These are phyloP conservation scores for Dicyrtomina minuta DNA, from an alignment of 2,888 invertebrate species.

Conservation along the genomic window DNA sequence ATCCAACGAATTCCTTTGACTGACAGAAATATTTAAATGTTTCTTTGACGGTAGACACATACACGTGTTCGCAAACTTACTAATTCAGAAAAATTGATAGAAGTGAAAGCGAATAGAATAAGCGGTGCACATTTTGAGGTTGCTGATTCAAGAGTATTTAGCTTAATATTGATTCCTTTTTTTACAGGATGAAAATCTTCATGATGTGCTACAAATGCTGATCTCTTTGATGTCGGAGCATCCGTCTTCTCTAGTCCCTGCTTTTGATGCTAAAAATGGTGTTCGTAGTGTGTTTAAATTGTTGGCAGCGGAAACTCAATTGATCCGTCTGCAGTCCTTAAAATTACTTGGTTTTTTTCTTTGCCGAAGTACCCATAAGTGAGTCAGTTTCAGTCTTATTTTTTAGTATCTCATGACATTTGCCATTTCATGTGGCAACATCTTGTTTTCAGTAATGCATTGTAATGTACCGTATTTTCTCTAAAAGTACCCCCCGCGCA, in stretches of 20 bases:
- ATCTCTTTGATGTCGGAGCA: constrained; percentile 98
- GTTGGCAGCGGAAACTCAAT: constrained; percentile 90
- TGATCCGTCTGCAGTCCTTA: constrained; percentile 91
- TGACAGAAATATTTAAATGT: too few species aligned
- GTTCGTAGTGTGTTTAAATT: constrained; percentile 96
- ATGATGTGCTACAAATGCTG: constrained; percentile 92
- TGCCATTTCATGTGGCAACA: too few species aligned
- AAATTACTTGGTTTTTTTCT: constrained; percentile 97
- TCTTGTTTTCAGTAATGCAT: too few species aligned
- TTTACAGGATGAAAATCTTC: constrained; percentile 89
- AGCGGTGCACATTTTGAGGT: too few species aligned
- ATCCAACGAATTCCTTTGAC: too few species aligned
- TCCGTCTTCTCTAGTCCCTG: constrained; percentile 98
- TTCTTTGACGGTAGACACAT: too few species aligned
- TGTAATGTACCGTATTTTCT: too few species aligned
- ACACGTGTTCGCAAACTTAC: too few species aligned
- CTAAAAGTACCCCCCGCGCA: too few species aligned
- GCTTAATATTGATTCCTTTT: background rate
- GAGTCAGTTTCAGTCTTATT: constrained; percentile 58
- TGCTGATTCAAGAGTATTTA: too few species aligned
- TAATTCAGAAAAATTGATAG: too few species aligned
- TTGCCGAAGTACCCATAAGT: constrained; percentile 97
- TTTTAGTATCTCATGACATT: background rate
- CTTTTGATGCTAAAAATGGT: constrained; percentile 96
- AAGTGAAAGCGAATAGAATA: too few species aligned